These are phyloP conservation scores for Chironex yamaguchii DNA, from an alignment of 30 jellyfish, hydroid and myxozoan species.

Conservation along the genomic window DNA sequence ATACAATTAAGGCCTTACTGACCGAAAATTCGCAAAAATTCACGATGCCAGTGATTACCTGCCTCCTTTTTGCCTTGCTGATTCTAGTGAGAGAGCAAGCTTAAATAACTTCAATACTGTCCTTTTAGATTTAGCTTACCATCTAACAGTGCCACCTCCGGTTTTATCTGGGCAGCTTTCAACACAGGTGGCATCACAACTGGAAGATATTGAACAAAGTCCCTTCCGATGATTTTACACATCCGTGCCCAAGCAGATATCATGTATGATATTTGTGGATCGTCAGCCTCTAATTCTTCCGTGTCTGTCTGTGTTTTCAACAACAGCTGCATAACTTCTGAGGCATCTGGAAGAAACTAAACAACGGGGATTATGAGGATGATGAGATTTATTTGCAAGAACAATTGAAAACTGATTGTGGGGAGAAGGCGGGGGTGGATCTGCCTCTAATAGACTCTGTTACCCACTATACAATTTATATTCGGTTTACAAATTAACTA, in stretches of 20 bases:
- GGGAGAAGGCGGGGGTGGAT: too few species aligned
- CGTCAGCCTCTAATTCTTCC: slow-evolving; percentile 95
- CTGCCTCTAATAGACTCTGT: too few species aligned
- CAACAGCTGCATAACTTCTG: slow-evolving; percentile 98
- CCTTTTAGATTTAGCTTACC: too few species aligned
- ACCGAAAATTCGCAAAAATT: too few species aligned
- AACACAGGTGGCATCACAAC: slow-evolving; percentile 99
- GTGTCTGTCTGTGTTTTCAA: slow-evolving; percentile 93
- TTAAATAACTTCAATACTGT: too few species aligned
- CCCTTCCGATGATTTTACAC: slow-evolving; percentile 98
- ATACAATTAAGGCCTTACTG: too few species aligned
- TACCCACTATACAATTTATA: too few species aligned
- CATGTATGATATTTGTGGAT: slow-evolving; percentile 91
- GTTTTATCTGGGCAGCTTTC: slow-evolving; percentile 98
- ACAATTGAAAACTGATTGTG: too few species aligned
- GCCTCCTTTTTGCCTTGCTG: background rate
- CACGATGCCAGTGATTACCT: too few species aligned
- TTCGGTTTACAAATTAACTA: too few species aligned
- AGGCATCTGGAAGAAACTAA: slow-evolving; percentile 98
- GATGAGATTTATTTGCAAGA: too few species aligned
- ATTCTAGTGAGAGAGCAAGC: background rate
- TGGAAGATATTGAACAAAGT: slow-evolving; percentile 97
- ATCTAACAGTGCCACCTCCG: slow-evolving; percentile 96
- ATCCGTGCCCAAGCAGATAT: slow-evolving; percentile 99
- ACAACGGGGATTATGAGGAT: too few species aligned